A percentile compares a stretch with the other conserved stretches of the same genome.
These are phyloP conservation scores for Choristoneura rosaceana DNA, from an alignment of 2,888 invertebrate species.

Conservation along the genomic window DNA sequence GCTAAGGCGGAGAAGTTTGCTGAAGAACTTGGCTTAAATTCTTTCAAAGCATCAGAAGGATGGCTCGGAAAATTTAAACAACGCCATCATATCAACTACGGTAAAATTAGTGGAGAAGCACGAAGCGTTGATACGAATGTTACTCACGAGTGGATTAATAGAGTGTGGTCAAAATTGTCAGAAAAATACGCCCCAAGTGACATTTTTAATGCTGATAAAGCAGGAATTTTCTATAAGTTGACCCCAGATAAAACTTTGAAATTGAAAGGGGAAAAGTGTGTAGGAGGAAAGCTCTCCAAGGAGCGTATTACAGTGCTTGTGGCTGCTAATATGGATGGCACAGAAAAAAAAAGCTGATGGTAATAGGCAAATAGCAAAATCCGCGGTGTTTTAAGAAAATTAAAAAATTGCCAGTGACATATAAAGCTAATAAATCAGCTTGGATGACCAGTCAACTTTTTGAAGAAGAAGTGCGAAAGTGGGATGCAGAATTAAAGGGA, in stretches of 20 bases:
- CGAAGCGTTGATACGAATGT: too few species aligned
- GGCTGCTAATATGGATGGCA: conserved; percentile 55
- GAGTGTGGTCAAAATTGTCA: too few species aligned
- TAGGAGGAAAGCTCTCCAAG: conserved; percentile 53
- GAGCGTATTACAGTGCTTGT: conserved; percentile 56
- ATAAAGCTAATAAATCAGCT: conserved; percentile 51
- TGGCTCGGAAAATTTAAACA: not conserved
- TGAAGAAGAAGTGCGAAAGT: conserved; percentile 47
- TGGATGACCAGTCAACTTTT: conserved; percentile 52
- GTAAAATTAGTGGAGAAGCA: conserved; percentile 42
- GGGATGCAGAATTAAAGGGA: conserved; percentile 49
- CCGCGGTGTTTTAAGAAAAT: conserved; percentile 52
- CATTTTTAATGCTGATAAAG: too few species aligned
- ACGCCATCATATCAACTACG: too few species aligned
- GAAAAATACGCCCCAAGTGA: too few species aligned
- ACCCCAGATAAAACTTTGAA: too few species aligned
- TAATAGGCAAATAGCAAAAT: conserved; percentile 25
- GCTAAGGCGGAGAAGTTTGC: too few species aligned
- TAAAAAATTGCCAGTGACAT: conserved; percentile 52
- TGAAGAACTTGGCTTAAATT: too few species aligned
- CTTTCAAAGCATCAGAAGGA: too few species aligned
- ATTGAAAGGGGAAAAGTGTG: too few species aligned
- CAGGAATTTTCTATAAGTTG: too few species aligned
- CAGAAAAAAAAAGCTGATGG: conserved; percentile 46
- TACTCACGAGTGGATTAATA: too few species aligned